These are phyloP conservation scores for Anolis apletophallus DNA, from an alignment of 2,797 vertebrate species.

Conservation along the genomic window DNA sequence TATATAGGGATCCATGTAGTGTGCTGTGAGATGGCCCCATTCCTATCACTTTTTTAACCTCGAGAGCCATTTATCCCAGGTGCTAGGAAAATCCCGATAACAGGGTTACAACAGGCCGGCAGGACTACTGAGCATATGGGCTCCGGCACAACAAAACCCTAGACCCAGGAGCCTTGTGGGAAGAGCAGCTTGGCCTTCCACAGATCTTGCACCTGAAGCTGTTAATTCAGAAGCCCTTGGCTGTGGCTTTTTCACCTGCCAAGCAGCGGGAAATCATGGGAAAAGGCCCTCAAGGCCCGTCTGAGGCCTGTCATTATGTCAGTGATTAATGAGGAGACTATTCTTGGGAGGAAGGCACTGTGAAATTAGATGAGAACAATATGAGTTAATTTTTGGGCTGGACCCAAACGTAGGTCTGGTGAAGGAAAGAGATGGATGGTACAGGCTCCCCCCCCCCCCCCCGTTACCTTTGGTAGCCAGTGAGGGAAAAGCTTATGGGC, in stretches of 20 bases:
- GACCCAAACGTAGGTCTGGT: constrained; percentile 65
- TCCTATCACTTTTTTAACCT: background rate
- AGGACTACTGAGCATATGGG: background rate
- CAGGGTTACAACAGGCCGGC: background rate
- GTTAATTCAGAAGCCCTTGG: constrained; percentile 58
- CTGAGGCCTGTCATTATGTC: constrained; percentile 55
- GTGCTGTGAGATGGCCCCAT: background rate
- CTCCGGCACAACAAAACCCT: too few species aligned
- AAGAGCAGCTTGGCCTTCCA: background rate
- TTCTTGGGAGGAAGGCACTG: constrained; percentile 70
- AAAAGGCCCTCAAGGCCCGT: constrained; percentile 70
- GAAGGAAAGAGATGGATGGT: constrained; percentile 8
- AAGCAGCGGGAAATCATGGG: constrained; percentile 75
- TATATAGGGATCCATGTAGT: background rate
- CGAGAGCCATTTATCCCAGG: background rate
- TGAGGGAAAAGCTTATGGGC: background rate
- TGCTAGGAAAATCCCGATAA: background rate
- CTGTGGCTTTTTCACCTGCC: constrained; percentile 70
- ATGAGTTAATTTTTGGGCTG: constrained; percentile 72
- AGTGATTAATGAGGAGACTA: constrained; percentile 74
- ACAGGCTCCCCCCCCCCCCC: constrained; percentile 64
- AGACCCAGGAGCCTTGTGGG: background rate
- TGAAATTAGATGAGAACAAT: constrained; percentile 71
- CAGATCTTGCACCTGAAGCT: constrained; percentile 68
- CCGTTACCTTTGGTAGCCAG: constrained; percentile 62